A percentile compares a stretch with the other conserved stretches of the same genome.
Evolutionary conservation across 2,797 vertebrate genomes (phyloP).

Genomic region (Clarias laeviceps): DNA sequence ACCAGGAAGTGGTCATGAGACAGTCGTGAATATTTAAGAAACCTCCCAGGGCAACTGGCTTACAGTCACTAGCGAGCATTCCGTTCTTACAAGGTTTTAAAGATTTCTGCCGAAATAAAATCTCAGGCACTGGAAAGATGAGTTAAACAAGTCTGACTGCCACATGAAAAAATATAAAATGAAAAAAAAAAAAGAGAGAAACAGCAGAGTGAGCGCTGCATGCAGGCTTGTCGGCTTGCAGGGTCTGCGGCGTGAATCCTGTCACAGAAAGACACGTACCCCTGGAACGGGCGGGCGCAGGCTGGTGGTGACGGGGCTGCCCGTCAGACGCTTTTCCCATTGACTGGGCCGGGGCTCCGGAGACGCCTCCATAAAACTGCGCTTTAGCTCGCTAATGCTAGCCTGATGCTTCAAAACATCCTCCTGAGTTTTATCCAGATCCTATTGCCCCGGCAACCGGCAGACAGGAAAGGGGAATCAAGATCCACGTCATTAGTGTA

Average conservation of each 20-base stretch:
- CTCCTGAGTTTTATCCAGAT: constrained; percentile 98
- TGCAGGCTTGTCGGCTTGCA: constrained; percentile 15
- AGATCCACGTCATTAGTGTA: constrained; percentile 57
- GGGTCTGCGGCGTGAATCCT: constrained; percentile 32
- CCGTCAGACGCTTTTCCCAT: constrained; percentile 97
- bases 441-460: constrained; percentile 77
- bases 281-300: constrained; percentile 87
- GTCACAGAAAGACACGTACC: constrained; percentile 83
- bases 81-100: neutral
- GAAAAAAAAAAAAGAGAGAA: neutral
- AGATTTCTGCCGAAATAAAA: neutral
- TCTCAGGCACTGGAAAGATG: neutral
- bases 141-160: constrained; percentile 9
- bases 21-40: neutral
- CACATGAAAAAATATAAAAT: no score
- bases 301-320: constrained; percentile 88
- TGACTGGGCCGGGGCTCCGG: constrained; percentile 94
- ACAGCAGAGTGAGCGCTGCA: neutral
- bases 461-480: constrained; percentile 35
- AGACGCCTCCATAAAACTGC: constrained; percentile 99
- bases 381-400: constrained; percentile 99
- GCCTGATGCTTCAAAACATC: constrained; percentile 99
- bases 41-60: neutral
- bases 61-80: neutral
- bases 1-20: neutral